Conservation (phyloP, 2,797 vertebrate genomes). For the Geotrypetes seraphini region DNA sequence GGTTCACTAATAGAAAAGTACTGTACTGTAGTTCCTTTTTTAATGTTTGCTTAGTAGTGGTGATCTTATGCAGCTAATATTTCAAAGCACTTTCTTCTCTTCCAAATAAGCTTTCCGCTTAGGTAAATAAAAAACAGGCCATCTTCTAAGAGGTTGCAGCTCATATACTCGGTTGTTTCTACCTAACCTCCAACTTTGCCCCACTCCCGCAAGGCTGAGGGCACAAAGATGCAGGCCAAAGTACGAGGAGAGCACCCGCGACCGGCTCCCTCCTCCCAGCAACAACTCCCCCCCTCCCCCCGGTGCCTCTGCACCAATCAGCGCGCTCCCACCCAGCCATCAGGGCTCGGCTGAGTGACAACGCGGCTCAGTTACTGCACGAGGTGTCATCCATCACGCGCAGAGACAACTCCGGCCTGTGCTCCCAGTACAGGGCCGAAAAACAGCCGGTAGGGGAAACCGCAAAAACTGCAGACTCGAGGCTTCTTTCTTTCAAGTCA, state of each 20-base stretch:
- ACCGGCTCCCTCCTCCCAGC: slow-evolving; percentile 24
- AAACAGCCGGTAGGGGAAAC: too few species aligned
- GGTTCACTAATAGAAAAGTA: too few species aligned
- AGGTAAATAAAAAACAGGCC: too few species aligned
- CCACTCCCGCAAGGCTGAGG: slow-evolving; percentile 11
- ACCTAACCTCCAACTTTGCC: slow-evolving; percentile 25
- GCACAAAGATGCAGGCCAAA: slow-evolving; percentile 42
- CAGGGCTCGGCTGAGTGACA: slow-evolving; percentile 42
- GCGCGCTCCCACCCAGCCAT: slow-evolving; percentile 8
- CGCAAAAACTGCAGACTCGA: neutral
- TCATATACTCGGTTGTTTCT: slow-evolving; percentile 26
- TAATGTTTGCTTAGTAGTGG: too few species aligned
- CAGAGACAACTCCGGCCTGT: slow-evolving; percentile 1
- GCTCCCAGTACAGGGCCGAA: slow-evolving; percentile 4
- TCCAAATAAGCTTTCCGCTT: too few species aligned
- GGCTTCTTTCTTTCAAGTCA: too few species aligned
- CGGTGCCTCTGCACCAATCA: slow-evolving; percentile 23
- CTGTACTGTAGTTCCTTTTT: too few species aligned
- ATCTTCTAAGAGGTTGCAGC: slow-evolving; percentile 9
- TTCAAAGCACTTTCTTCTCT: too few species aligned
- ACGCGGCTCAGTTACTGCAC: slow-evolving; percentile 27
- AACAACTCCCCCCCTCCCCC: slow-evolving; percentile 5
- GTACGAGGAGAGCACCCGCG: slow-evolving; percentile 36
- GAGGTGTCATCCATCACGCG: slow-evolving; percentile 37
- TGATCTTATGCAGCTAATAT: too few species aligned